Base-by-base conservation (phyloP, 2,797 vertebrate species). In the Australoheros facetus region DNA sequence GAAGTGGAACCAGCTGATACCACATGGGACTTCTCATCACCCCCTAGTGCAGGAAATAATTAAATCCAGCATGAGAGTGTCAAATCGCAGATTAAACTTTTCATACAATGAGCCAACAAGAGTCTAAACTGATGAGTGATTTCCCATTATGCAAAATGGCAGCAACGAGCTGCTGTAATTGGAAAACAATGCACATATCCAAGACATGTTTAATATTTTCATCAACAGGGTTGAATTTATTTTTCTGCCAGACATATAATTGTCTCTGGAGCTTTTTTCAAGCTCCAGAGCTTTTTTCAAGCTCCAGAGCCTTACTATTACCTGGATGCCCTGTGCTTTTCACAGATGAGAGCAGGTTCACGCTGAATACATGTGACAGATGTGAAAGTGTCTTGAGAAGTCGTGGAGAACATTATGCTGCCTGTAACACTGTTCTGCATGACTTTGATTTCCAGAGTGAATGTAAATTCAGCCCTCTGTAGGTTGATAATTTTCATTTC, bases 1-100 rank as follows among this genome's bases (percentile, higher is more conserved):
- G 92, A 93, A 10, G 83, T 88, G 3, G 90, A 85, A 7, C 94
- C 79, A 5, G 94, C 94, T 2, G 95, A 77, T 8, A 96, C 62
- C 17, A 94, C 66, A 19, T 90, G 91, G 73, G 93, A 96, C 80
- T 92, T 95, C 87, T 95, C 95, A n/a, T 89, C 89, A 42, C 94
- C 96, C 55, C 96, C 97, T 98, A 56, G 51, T 60, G 73, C 26
- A 78, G 45, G 14, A 26, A 84, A 73, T 26, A 79, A 76, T 54
- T 14, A 69, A 69, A 75, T n/a, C 13, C 57, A 83, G 59, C 19
- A 75, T 72, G 19, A 80, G 26, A 37, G 13, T 58, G 42, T 53
- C 14, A 48, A 56, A 74, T 81, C 56, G 55, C 0, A 1, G 13
- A n/a, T 74, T 19, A 73, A 84, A 56, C 39, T 42, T 16, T 37